Conservation (phyloP, 2,113 vertebrate genomes). For the Lethenteron reissneri region DNA sequence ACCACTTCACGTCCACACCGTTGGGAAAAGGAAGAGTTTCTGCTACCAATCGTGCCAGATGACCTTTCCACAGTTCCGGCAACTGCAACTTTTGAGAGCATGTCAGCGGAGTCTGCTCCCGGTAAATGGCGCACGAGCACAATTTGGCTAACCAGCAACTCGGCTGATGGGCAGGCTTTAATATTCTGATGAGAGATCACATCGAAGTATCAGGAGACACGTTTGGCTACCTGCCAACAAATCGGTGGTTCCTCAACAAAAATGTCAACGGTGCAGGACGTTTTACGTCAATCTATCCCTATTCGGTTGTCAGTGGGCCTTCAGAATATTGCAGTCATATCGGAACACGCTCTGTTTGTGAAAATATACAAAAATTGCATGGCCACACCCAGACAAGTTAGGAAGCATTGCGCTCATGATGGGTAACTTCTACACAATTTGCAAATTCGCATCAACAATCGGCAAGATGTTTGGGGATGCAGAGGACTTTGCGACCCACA, state of each 20-base stretch:
- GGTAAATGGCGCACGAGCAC: neutral
- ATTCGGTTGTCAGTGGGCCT: constrained; percentile 1
- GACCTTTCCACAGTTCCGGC: neutral
- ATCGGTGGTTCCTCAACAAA: neutral
- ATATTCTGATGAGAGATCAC: constrained; percentile 1
- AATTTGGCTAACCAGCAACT: neutral
- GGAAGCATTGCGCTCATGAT: constrained; percentile 1
- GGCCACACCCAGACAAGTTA: neutral
- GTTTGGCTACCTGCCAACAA: neutral
- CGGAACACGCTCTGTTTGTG: neutral
- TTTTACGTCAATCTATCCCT: neutral
- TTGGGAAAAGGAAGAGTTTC: neutral
- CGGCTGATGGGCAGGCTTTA: neutral
- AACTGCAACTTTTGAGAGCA: neutral
- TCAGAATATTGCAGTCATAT: neutral
- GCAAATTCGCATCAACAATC: neutral
- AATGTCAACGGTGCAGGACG: neutral
- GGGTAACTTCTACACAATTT: constrained; percentile 1
- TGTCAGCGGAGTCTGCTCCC: neutral
- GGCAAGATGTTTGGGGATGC: constrained; percentile 1
- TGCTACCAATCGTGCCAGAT: neutral
- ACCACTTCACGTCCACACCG: neutral
- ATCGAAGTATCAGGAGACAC: neutral
- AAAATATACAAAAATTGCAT: neutral
- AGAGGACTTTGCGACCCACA: neutral